Evolutionary conservation across 2,113 vertebrate species (phyloP).

Genomic region (Ibidorhyncha struthersii): DNA sequence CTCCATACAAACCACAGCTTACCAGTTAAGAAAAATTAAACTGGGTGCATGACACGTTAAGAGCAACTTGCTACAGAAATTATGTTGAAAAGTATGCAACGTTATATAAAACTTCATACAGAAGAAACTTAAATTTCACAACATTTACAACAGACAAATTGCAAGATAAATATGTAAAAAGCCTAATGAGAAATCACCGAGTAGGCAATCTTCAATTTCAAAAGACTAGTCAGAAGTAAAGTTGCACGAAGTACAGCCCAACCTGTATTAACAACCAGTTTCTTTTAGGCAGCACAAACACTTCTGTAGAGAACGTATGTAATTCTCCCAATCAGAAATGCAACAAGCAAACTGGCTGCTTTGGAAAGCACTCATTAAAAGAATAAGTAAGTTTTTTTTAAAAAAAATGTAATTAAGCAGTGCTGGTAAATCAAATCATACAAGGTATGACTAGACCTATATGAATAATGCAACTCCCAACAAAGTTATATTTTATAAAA

Average conservation of each 20-base stretch:
- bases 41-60: background rate
- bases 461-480: background rate
- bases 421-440: background rate
- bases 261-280: background rate
- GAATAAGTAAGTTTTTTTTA: background rate
- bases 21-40: background rate
- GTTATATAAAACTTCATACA: background rate
- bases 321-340: background rate
- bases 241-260: background rate
- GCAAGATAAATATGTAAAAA: background rate
- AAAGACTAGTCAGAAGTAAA: background rate
- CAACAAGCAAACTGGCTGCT: background rate
- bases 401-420: background rate
- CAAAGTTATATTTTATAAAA: background rate
- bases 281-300: background rate
- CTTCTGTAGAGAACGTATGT: background rate
- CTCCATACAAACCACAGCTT: background rate
- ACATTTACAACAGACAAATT: background rate
- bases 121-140: background rate
- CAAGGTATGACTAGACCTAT: background rate
- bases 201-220: background rate
- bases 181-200: background rate
- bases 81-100: rapidly evolving
- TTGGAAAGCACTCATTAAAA: background rate
- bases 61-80: background rate